phyloP scores from a whole-genome alignment of 2,797 vertebrate species.

The Arnoldichthys spilopterus region DNA sequence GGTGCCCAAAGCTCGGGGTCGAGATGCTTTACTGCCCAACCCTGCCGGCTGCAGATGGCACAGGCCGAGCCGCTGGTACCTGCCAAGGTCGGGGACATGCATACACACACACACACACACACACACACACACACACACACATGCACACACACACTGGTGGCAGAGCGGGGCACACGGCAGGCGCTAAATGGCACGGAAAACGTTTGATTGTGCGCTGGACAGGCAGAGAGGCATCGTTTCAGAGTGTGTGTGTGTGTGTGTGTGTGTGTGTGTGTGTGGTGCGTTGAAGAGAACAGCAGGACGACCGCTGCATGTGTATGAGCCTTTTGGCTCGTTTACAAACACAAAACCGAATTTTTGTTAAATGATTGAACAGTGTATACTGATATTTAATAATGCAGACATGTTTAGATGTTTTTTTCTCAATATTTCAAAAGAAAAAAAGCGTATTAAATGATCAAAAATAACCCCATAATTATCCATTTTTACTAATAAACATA shows the following conservation, averaged over 20 bases:
- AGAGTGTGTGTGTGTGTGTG: slow-evolving; percentile 13
- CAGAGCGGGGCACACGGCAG: slow-evolving; percentile 59
- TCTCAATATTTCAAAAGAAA: too few relatives aligned
- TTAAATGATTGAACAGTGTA: too few relatives aligned
- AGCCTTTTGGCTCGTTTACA: not conserved
- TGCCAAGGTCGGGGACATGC: slow-evolving; percentile 71
- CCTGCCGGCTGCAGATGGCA: slow-evolving; percentile 80
- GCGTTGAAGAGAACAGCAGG: slow-evolving; percentile 5
- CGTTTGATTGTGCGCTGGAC: slow-evolving; percentile 53
- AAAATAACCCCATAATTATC: too few relatives aligned
- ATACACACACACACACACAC: slow-evolving; percentile 34
- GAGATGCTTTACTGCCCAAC: slow-evolving; percentile 83
- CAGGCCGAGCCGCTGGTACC: slow-evolving; percentile 72
- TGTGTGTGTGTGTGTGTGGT: slow-evolving; percentile 30
- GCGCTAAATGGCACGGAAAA: slow-evolving; percentile 72
- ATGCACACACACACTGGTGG: slow-evolving; percentile 55
- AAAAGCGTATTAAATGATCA: too few relatives aligned
- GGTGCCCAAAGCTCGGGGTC: slow-evolving; percentile 74
- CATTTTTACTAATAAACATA: too few relatives aligned
- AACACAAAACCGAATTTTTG: not conserved
- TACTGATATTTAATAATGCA: too few relatives aligned
- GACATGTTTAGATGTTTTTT: too few relatives aligned
- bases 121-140: slow-evolving; percentile 35
- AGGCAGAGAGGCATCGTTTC: slow-evolving; percentile 33
- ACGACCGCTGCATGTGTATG: not conserved